Base-by-base conservation (phyloP, 1,140 invertebrate species). In the Oedothorax gibbosus region DNA sequence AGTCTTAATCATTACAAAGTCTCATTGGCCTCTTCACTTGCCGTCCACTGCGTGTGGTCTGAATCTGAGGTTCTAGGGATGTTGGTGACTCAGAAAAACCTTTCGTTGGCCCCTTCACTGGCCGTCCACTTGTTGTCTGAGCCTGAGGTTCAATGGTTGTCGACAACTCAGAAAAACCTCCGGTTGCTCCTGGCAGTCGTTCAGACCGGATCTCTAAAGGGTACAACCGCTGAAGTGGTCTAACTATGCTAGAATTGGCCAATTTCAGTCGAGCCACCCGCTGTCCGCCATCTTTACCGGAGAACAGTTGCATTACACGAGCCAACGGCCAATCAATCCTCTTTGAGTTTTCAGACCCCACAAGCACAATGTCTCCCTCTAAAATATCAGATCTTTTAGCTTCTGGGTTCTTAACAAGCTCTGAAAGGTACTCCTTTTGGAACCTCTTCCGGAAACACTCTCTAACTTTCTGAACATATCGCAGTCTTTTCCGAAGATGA, bases 141-240 rank as follows among this genome's bases (percentile, higher is more conserved):
- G 35, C 5, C 35, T 35, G 35, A 35, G 35, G 35, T 35, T 35
- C 35, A 2, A 35, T 35, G 35, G 35, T 2, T 5, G 35, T 35
- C 1, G 35, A 5, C 5, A 35, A 5, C 35, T 35, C 35, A 35
- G 35, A 5, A 35, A 1, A 35, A 35, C 35, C 35, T 35, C 2
- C 35, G 5, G 35, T 35, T 2, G 35, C 35, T 35, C 35, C 5
- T 35, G 35, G 35, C 35, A 35, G 35, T 5, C 5, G 35, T 35
- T 35, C 35, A 35, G 35, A 35, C 35, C 35, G 35, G 18, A 76
- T 4, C 60, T 86, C 87, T 64, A 88, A 50, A 0, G 76, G 54
- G 50, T 87, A 88, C 50, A 89, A 20, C 75, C 87, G 85, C 7
- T 65, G 68, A n/a, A 88, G 21, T 75, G 87, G 87, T 69, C 88